Base-by-base conservation (phyloP, 1,140 invertebrate genomes). In the Cepaea nemoralis region DNA sequence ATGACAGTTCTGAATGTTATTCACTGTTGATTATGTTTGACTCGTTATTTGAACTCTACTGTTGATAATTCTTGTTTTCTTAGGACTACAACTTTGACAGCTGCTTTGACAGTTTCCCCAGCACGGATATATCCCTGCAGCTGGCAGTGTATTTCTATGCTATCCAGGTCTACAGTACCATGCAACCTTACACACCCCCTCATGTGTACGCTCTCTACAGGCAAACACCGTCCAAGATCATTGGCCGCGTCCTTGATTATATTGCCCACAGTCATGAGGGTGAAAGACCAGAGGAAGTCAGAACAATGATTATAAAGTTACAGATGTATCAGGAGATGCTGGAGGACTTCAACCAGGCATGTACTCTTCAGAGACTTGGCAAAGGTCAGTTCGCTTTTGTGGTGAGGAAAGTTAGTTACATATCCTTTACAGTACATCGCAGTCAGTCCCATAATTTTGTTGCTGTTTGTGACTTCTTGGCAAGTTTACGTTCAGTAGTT, bases 311-410 rank as follows among this genome's bases (percentile, higher is more conserved):
- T 12, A 75, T 83, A 33, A 87, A 87, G 66, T 80, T 91, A 31
- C 80, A 89, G 31, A 79, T 87, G 45, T 91, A 90, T 81, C 83
- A 87, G 73, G 88, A 91, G 82, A 82, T 88, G 74, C 83, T 93
- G 42, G 88, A 89, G 45, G 92, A 93, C 83, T 91, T 89, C 81
- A 83, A 88, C 22, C 91, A 93, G 84, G 92, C 91, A 2, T 87
- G 90, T 67, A 86, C 90, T 19, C 84, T 93, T 37, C 84, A 90
- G 50, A 85, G 85, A 22, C 86, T 93, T 40, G 90, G 90, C 50
- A 90, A 90, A 87, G 92, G 89, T 89, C 31, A 73, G 40, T 40
- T n/a, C n/a, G n/a, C n/a, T n/a, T n/a, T n/a, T n/a, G n/a, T n/a
- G n/a, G n/a, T n/a, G n/a, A n/a, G n/a, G n/a, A n/a, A n/a, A n/a